Evolutionary conservation across 1,140 invertebrate genomes (phyloP).

Genomic region (Helicoverpa armigera): DNA sequence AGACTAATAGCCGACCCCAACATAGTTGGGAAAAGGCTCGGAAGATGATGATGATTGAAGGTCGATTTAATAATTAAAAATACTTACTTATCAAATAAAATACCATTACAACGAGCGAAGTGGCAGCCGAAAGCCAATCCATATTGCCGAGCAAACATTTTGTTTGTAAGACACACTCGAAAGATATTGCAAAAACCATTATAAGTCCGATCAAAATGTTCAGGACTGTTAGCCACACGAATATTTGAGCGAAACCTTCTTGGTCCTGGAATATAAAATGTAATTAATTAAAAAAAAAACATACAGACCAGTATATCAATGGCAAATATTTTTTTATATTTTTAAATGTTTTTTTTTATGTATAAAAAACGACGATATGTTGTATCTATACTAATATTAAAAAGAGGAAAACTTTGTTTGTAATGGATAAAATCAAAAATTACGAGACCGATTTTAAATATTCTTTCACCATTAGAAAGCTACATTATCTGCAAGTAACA

Average conservation of each 20-base stretch:
- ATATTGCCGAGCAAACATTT: background rate
- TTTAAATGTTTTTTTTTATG: background rate
- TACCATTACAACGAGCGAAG: background rate
- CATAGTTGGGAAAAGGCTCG: background rate
- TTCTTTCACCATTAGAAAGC: no score
- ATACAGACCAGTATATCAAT: no score
- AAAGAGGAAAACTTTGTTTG: no score
- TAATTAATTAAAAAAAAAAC: background rate
- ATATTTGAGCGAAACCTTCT: conserved; percentile 61
- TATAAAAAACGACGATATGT: background rate
- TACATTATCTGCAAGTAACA: no score
- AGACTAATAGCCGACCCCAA: no score
- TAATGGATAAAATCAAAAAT: no score
- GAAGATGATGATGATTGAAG: background rate
- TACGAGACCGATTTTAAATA: no score
- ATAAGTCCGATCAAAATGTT: conserved; percentile 38
- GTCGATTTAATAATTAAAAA: background rate
- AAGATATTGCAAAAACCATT: background rate
- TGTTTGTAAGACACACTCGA: background rate
- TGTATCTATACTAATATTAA: no score
- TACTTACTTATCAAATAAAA: conserved; percentile 7
- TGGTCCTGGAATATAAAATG: conserved; percentile 55
- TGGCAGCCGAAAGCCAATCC: conserved; percentile 1
- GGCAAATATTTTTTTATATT: no score
- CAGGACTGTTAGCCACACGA: conserved; percentile 62